Conservation (phyloP, 2,797 vertebrate species). For the Pangasius larnaudii region DNA sequence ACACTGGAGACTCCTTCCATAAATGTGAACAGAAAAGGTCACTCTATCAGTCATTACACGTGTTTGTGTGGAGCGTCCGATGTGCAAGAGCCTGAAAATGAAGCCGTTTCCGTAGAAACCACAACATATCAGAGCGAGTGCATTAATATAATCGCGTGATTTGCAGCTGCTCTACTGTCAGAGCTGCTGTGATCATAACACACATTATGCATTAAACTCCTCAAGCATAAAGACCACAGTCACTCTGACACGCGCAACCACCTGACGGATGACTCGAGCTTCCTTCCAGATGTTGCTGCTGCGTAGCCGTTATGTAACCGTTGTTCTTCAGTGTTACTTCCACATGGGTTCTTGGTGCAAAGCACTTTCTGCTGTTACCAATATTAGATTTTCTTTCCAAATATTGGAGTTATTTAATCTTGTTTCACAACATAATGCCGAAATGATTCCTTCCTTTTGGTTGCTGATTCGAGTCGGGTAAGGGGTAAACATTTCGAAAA, state of each 20-base stretch:
- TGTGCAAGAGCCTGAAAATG: background rate
- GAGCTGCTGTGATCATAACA: too few species aligned
- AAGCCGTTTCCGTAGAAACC: background rate
- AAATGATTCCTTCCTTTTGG: background rate
- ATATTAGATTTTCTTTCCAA: background rate
- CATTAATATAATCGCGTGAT: background rate
- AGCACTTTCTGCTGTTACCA: background rate
- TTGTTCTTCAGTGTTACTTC: background rate
- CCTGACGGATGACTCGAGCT: conserved; percentile 1
- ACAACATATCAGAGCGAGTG: background rate
- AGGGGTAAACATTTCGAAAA: too few species aligned
- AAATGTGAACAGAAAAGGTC: background rate
- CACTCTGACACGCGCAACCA: background rate
- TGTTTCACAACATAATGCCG: background rate
- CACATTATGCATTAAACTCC: background rate
- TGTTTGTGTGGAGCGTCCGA: background rate
- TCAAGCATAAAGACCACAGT: background rate
- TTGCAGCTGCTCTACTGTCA: too few species aligned
- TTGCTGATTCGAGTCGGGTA: too few species aligned
- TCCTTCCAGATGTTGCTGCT: background rate
- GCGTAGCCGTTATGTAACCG: too few species aligned
- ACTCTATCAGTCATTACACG: background rate
- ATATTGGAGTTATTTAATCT: background rate
- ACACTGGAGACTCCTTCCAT: background rate
- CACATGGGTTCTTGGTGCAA: background rate